These are phyloP conservation scores for Homarus gammarus DNA, from an alignment of 2,888 invertebrate genomes.

Conservation along the genomic window DNA sequence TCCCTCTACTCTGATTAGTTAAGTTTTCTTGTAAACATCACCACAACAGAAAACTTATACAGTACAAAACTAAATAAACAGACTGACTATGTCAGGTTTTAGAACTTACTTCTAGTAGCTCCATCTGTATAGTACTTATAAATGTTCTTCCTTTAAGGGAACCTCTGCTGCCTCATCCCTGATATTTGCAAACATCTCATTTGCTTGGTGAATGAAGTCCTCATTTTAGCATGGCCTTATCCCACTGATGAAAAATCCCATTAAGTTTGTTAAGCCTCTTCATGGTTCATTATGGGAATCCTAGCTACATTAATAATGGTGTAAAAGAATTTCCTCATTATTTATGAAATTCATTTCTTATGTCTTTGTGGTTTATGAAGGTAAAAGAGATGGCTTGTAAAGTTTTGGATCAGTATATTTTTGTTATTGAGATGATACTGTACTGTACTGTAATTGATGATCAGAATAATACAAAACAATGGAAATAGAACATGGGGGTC, in stretches of 20 bases:
- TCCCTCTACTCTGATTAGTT: not conserved
- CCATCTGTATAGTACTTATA: not conserved
- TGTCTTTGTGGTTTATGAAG: too few relatives aligned
- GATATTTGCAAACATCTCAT: not conserved
- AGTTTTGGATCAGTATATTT: too few relatives aligned
- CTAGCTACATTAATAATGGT: too few relatives aligned
- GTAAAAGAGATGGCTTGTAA: too few relatives aligned
- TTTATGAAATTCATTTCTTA: too few relatives aligned
- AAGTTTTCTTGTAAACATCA: not conserved
- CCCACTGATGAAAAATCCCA: not conserved
- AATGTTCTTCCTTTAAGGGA: not conserved
- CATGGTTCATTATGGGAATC: too few relatives aligned
- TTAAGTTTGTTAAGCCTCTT: too few relatives aligned
- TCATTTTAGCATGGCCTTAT: conserved; percentile 1
- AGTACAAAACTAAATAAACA: not conserved
- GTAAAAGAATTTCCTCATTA: too few relatives aligned
- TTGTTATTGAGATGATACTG: too few relatives aligned
- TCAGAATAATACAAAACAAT: too few relatives aligned
- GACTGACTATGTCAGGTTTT: not conserved
- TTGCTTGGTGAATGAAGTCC: not conserved
- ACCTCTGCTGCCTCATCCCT: not conserved
- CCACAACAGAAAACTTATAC: not conserved
- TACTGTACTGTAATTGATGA: too few relatives aligned
- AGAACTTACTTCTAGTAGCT: not conserved
- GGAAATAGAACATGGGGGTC: too few relatives aligned